Evolutionary conservation across 2,113 vertebrate genomes (phyloP), one percentile per base, ranked within the genome.

Genomic region (Ciconia maguari): DNA sequence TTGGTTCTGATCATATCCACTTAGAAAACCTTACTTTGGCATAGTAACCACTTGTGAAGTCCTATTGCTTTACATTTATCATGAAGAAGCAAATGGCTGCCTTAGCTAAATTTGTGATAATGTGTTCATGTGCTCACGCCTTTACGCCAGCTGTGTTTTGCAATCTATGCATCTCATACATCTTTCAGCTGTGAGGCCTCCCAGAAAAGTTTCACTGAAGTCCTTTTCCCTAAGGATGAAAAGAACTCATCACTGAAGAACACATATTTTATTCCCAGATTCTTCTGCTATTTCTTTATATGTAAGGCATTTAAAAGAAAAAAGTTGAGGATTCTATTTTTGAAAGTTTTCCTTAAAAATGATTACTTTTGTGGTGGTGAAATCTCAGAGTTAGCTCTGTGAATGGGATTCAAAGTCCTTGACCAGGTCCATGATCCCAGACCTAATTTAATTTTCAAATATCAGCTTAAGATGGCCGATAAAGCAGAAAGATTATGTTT

Each of bases 161-260:
- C 41, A 62, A 2, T 21, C 46, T 60, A 0, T n/a, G 38, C 18
- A 24, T 24, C 44, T 57, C 66, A 4, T 22, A 9, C 13, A 10
- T 51, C 57, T 70, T 74, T 82, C 70, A 85, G 17, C 19, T 90
- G 13, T 17, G 24, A 87, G 44, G 6, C 9, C 30, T 54, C 55
- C 68, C 38, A 75, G 16, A 64, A 81, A 42, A 84, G 4, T 16
- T 69, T 58, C 12, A 32, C 49, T 55, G 7, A 58, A 46, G 22
- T 24, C 51, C 13, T 57, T 71, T 38, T 83, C 38, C 22, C 6
- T 20, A 9, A 58, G 55, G 10, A 66, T 49, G 51, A 32, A 60
- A 90, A 76, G 25, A 48, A 30, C 3, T 61, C 11, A 3, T 74
- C 41, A 17, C 27, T 92, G 51, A 58, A 57, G 22, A 48, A 49